Conservation (phyloP, 2,113 vertebrate species). For the Acrocephalus arundinaceus region DNA sequence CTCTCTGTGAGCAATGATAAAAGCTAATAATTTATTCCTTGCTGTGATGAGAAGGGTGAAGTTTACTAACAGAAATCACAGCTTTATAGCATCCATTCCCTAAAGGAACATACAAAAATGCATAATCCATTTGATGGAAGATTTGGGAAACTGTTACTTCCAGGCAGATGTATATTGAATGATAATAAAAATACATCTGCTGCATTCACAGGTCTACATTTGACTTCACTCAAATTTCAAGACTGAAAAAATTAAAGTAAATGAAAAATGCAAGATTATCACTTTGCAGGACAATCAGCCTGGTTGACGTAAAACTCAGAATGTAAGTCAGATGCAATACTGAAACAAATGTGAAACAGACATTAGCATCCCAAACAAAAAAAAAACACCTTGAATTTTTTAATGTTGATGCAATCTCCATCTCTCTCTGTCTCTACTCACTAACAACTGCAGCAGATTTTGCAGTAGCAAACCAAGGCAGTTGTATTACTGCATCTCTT, state of each 20-base stretch:
- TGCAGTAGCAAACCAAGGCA: not conserved
- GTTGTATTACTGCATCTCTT: not conserved
- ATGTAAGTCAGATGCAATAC: not conserved
- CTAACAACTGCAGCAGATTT: not conserved
- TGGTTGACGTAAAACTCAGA: not conserved
- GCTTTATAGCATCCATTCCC: not conserved
- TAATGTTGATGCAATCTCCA: not conserved
- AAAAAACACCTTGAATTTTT: not conserved
- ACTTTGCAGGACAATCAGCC: not conserved
- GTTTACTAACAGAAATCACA: not conserved
- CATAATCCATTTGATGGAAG: not conserved
- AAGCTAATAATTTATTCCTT: not conserved
- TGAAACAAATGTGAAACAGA: not conserved
- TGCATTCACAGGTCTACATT: not conserved
- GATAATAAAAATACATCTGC: not conserved
- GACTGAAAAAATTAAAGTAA: not conserved
- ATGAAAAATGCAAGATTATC: not conserved
- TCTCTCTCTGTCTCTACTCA: not conserved
- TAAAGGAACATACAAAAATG: not conserved
- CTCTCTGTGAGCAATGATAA: not conserved
- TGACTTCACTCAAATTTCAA: not conserved
- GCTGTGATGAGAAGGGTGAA: not conserved
- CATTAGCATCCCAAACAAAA: not conserved
- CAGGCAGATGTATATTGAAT: not conserved
- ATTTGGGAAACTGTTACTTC: not conserved